Percentiles rank a stretch among this genome's conserved stretches.
These are phyloP conservation scores for Botia almorhae DNA, from an alignment of 2,797 vertebrate species.

Conservation along the genomic window DNA sequence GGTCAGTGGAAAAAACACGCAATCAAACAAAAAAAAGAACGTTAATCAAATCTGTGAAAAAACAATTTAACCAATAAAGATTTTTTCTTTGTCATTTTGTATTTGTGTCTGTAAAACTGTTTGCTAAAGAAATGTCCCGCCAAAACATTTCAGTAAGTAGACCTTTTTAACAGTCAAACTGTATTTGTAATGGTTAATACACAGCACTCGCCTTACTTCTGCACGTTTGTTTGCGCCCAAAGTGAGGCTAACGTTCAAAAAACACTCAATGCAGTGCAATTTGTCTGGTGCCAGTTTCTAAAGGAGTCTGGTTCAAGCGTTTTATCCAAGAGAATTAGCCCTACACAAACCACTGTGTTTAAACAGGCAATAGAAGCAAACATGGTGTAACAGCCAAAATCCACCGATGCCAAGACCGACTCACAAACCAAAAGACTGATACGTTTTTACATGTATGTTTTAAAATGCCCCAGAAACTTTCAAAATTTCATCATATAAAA, in stretches of 20 bases:
- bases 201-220: slow-evolving; percentile 36
- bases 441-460: slow-evolving; percentile 59
- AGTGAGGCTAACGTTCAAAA: slow-evolving; percentile 45
- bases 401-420: slow-evolving; percentile 41
- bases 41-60: slow-evolving; percentile 87
- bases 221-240: slow-evolving; percentile 44
- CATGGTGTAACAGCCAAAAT: slow-evolving; percentile 51
- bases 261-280: slow-evolving; percentile 52
- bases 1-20: slow-evolving; percentile 83
- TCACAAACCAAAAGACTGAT: slow-evolving; percentile 56
- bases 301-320: slow-evolving; percentile 48
- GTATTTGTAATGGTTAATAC: not conserved
- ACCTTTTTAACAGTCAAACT: not conserved
- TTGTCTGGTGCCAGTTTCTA: slow-evolving; percentile 60
- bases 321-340: slow-evolving; percentile 59
- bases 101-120: slow-evolving; percentile 37
- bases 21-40: slow-evolving; percentile 70
- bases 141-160: not conserved
- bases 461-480: slow-evolving; percentile 60
- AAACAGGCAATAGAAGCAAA: slow-evolving; percentile 55
- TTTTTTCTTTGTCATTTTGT: slow-evolving; percentile 81
- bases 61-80: slow-evolving; percentile 96
- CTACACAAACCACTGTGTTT: slow-evolving; percentile 57
- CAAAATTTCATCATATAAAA: slow-evolving; percentile 64
- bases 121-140: not conserved